Percentiles rank a stretch among this genome's conserved stretches.
Evolutionary conservation across 2,888 invertebrate genomes (phyloP).

Genomic region (Drosophila infuscata): DNA sequence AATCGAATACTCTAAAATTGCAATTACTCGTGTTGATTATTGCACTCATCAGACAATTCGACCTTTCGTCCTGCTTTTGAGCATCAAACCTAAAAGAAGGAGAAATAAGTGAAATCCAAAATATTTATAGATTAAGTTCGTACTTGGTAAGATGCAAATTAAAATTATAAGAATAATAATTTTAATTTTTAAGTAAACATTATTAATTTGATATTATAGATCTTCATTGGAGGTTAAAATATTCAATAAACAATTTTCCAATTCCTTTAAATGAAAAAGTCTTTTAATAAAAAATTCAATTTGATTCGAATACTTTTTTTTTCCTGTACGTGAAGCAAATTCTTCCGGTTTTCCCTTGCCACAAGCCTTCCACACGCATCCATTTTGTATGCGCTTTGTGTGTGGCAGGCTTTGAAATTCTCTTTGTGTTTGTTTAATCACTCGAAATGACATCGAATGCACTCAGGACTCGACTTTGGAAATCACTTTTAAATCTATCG

Average conservation of each 20-base stretch:
- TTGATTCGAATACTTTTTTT: neutral
- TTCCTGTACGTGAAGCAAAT: neutral
- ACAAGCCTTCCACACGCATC: neutral
- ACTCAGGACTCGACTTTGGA: slow-evolving; percentile 33
- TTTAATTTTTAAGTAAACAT: neutral
- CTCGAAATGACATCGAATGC: slow-evolving; percentile 64
- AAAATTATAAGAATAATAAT: neutral
- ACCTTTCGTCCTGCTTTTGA: fast-evolving
- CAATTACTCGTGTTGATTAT: neutral
- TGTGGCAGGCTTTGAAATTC: slow-evolving; percentile 49
- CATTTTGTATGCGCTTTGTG: slow-evolving; percentile 51
- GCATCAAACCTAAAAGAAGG: no score
- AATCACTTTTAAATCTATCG: slow-evolving; percentile 42
- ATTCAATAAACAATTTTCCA: neutral
- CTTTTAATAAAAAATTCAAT: neutral
- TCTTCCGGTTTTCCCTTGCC: neutral
- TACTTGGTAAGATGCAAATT: no score
- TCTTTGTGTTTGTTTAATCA: slow-evolving; percentile 72
- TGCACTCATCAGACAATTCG: neutral
- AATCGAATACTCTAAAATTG: neutral
- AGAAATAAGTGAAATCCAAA: no score
- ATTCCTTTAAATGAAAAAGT: neutral
- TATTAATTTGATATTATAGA: neutral
- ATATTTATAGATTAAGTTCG: no score
- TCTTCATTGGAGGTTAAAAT: neutral